These are phyloP conservation scores for Phalacrocorax pelagicus DNA, from an alignment of 2,113 vertebrate species.

Conservation along the genomic window DNA sequence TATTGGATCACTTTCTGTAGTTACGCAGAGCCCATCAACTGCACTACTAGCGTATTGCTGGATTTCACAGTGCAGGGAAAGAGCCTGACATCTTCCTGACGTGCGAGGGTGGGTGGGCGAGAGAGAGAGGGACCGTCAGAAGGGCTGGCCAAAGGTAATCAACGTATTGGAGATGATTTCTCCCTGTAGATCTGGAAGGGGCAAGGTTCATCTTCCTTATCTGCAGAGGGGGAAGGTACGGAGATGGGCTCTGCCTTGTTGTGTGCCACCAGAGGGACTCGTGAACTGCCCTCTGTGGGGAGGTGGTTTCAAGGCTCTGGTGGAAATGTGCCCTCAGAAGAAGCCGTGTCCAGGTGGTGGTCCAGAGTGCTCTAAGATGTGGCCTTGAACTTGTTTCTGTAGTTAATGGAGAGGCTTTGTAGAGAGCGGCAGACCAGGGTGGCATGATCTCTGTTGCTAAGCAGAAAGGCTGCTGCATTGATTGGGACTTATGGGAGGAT, in stretches of 20 bases:
- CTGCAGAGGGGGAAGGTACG: slow-evolving; percentile 18
- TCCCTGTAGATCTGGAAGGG: slow-evolving; percentile 33
- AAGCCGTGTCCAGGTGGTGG: neutral
- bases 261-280: neutral
- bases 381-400: slow-evolving; percentile 27
- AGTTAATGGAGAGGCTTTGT: neutral
- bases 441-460: neutral
- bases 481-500: neutral
- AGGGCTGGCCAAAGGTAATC: neutral
- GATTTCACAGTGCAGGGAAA: neutral
- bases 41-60: neutral
- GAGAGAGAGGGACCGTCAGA: neutral
- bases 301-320: neutral
- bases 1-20: neutral
- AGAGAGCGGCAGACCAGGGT: neutral
- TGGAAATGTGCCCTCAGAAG: neutral
- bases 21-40: neutral
- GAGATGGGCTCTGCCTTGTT: neutral
- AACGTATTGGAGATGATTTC: slow-evolving; percentile 19
- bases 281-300: neutral
- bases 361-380: neutral
- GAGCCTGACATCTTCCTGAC: neutral
- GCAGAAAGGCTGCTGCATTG: neutral
- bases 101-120: neutral
- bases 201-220: slow-evolving; percentile 57